Base-by-base conservation (phyloP, 2,797 vertebrate species). In the Sebastes baramenuke region DNA sequence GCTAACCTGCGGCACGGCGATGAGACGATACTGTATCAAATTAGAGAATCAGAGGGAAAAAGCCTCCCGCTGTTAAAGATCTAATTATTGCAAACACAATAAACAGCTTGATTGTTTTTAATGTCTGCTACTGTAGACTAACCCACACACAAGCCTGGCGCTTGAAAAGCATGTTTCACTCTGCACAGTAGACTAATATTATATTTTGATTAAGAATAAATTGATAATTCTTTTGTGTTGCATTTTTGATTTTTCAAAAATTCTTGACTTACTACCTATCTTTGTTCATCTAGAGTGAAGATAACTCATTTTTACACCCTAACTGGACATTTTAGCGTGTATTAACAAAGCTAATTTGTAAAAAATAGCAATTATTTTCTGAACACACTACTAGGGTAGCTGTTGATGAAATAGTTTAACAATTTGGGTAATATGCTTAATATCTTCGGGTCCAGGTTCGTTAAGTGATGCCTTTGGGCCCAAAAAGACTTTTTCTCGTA, bases 51-150 rank as follows among this genome's bases (percentile, higher is more conserved):
- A 86, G 80, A 90, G 88, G 87, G 82, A 81, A 80, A 92, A 82
- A 73, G 73, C 76, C 74, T 85, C 92, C 92, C 10, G 73, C 91
- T 92, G 92, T 82, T 92, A 83, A 86, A 89, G 87, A 94, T 93
- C 88, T 95, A 93, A 94, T 94, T 94, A 94, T 87, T 79, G 83
- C 88, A 91, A 94, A 93, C 86, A 91, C 88, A 94, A 93, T 92
- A 94, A 94, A 94, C 92, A 92, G 83, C 85, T 80, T 93, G 92
- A 93, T 94, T 93, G 91, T 94, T 94, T 94, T 93, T 91, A 85
- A 88, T 84, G 84, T 75, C 73, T 84, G 73, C 82, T 52, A 13
- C 74, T 66, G 64, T 59, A 75, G 24, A 52, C 77, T 27, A 1
- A 34, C 62, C 14, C 58, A 68, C 64, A 72, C 64, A 72, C 69